These are phyloP conservation scores for Azemiops feae DNA, from an alignment of 2,113 vertebrate genomes.

Conservation along the genomic window DNA sequence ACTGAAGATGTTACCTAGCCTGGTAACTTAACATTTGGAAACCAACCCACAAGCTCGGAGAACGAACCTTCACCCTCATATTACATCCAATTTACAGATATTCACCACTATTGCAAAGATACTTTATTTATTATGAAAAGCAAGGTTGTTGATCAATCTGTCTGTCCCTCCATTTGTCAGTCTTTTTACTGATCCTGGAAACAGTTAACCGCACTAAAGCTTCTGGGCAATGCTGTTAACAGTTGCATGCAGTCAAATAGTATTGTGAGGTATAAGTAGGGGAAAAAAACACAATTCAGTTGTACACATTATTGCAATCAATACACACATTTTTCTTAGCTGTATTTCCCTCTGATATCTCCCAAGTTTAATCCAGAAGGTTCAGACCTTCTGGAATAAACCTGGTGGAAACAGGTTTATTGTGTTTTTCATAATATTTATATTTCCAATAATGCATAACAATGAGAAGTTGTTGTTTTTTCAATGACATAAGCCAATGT, in stretches of 20 bases:
- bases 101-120: neutral
- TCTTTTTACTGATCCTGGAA: neutral
- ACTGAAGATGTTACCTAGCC: no score
- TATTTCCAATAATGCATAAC: neutral
- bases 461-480: neutral
- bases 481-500: neutral
- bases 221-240: neutral
- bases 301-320: neutral
- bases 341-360: neutral
- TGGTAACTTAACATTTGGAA: no score
- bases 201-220: neutral
- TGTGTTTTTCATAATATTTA: neutral
- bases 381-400: neutral
- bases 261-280: neutral
- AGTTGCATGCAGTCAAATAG: neutral
- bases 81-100: no score
- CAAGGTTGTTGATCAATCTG: neutral
- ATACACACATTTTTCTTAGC: neutral
- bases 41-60: no score
- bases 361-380: neutral
- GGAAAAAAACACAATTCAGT: neutral
- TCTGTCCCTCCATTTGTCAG: neutral
- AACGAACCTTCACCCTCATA: no score
- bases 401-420: neutral
- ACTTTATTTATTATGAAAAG: neutral